A percentile compares a stretch with the other conserved stretches of the same genome.
Conservation (phyloP, 2,113 vertebrate species). For the Prunella fulvescens region DNA sequence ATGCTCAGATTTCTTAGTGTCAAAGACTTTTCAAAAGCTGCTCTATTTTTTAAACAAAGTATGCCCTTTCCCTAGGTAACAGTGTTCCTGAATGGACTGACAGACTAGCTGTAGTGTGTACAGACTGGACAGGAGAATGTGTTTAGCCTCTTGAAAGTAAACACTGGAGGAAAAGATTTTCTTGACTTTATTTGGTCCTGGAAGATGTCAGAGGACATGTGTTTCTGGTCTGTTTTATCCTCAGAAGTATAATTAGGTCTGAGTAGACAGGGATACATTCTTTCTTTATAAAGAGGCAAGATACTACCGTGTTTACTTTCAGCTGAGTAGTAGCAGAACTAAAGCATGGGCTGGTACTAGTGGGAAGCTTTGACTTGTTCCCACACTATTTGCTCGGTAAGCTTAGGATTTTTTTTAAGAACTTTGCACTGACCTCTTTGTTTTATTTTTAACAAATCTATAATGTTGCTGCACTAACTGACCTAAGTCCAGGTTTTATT, state of each 20-base stretch:
- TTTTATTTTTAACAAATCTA: background rate
- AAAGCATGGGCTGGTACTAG: background rate
- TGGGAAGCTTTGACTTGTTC: background rate
- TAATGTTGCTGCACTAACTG: fast-evolving
- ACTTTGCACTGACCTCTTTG: background rate
- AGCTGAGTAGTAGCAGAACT: background rate
- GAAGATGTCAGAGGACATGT: background rate
- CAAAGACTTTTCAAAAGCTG: background rate
- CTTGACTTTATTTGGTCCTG: background rate
- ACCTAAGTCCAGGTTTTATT: background rate
- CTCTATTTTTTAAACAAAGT: background rate
- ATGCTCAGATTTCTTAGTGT: background rate
- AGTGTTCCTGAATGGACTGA: background rate
- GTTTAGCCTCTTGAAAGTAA: background rate
- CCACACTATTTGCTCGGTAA: background rate
- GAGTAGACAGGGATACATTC: background rate
- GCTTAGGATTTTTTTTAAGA: background rate
- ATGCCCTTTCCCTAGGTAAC: fast-evolving
- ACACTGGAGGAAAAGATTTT: background rate
- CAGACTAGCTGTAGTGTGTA: background rate
- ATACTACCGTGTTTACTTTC: background rate
- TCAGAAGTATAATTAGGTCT: background rate
- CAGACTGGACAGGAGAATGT: background rate
- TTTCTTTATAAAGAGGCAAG: background rate
- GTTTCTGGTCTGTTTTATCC: background rate